Conservation (phyloP, 2,797 vertebrate species). For the Psittacula echo region DNA sequence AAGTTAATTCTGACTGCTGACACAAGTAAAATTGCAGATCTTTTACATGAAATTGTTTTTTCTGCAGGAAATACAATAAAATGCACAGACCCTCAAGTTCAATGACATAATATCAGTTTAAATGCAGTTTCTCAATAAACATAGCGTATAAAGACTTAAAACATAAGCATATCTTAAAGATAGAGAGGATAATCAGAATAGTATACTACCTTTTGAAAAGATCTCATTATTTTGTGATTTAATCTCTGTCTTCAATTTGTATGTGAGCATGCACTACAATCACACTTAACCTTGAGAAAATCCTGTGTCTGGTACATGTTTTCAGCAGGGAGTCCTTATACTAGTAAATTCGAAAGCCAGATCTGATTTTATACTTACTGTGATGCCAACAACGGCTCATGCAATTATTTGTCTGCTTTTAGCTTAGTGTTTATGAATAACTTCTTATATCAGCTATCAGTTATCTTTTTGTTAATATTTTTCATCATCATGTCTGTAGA, state of each 20-base stretch:
- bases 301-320: conserved; percentile 34
- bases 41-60: conserved; percentile 17
- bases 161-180: conserved; percentile 24
- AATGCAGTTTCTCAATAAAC: conserved; percentile 30
- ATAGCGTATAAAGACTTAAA: conserved; percentile 19
- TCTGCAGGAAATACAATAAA: conserved; percentile 1
- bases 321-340: conserved; percentile 56
- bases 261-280: conserved; percentile 24
- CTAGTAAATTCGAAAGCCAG: conserved; percentile 41
- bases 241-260: conserved; percentile 41
- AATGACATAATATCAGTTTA: conserved; percentile 22
- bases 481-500: conserved; percentile 33
- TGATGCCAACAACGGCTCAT: conserved; percentile 16
- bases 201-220: conserved; percentile 31
- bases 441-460: conserved; percentile 5
- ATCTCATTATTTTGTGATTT: conserved; percentile 60
- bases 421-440: conserved; percentile 33
- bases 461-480: conserved; percentile 48
- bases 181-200: conserved; percentile 21
- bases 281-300: conserved; percentile 67
- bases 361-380: conserved; percentile 52
- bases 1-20: conserved; percentile 18
- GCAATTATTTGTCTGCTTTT: conserved; percentile 58
- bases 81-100: conserved; percentile 27
- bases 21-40: conserved; percentile 3